Conservation (phyloP, 2,888 invertebrate species). For the Aleiodes alternator region DNA sequence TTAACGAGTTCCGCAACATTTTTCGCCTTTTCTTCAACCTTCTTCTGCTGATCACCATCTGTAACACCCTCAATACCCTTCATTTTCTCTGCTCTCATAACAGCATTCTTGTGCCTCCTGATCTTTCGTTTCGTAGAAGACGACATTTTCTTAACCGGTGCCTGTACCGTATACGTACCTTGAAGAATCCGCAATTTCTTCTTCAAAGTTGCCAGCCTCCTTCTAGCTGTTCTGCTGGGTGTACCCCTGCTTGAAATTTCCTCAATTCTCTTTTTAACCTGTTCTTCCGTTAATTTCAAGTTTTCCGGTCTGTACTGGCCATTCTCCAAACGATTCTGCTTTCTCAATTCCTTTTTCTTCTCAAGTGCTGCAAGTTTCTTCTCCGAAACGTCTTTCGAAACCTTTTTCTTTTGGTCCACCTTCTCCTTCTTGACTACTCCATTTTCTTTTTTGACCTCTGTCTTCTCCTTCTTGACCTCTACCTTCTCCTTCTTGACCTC, state of each 20-base stretch:
- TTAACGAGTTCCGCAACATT: slow-evolving; percentile 17
- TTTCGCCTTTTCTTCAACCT: slow-evolving; percentile 17
- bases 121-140: background rate
- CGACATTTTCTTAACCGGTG: background rate
- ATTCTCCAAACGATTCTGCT: slow-evolving; percentile 19
- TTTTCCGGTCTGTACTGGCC: slow-evolving; percentile 46
- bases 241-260: slow-evolving; percentile 56
- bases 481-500: too few relatives aligned
- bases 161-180: slow-evolving; percentile 28
- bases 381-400: background rate
- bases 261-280: slow-evolving; percentile 57
- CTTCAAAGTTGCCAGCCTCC: slow-evolving; percentile 57
- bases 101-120: background rate
- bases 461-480: slow-evolving; percentile 25
- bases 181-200: slow-evolving; percentile 57
- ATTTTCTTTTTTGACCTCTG: slow-evolving; percentile 28
- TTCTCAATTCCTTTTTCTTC: slow-evolving; percentile 37
- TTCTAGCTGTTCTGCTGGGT: slow-evolving; percentile 62
- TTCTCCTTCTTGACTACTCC: background rate
- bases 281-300: slow-evolving; percentile 45
- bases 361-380: slow-evolving; percentile 20
- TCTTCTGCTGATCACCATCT: slow-evolving; percentile 26
- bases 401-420: slow-evolving; percentile 3
- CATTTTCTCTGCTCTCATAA: background rate
- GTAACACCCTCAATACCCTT: background rate